A percentile compares a stretch with the other conserved stretches of the same genome.
Evolutionary conservation across 92 coral and sea anemone species (phyloP).

Genomic region (Scolanthus callimorphus): DNA sequence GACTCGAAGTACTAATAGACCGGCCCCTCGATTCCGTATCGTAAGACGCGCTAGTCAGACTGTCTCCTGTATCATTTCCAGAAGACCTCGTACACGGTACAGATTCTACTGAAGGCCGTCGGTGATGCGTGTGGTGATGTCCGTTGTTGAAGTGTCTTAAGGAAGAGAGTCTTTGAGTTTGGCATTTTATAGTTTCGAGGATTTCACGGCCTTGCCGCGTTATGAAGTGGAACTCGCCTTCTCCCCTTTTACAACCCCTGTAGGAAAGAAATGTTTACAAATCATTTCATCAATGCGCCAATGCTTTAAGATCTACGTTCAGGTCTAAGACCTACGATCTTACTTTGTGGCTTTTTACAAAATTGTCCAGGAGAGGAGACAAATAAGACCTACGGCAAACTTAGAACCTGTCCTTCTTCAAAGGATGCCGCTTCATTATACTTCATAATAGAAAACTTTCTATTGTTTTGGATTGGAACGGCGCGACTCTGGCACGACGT

Average conservation of each 20-base stretch:
- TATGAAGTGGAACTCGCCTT: constrained; percentile 88
- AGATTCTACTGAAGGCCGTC: constrained; percentile 68
- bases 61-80: constrained; percentile 76
- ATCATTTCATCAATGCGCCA: no score
- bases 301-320: no score
- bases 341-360: no score
- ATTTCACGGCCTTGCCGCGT: constrained; percentile 95
- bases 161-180: constrained; percentile 82
- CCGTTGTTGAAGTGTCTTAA: constrained; percentile 39
- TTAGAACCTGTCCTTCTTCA: no score
- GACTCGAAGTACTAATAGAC: constrained; percentile 60
- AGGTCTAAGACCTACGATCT: no score
- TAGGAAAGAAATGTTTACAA: no score
- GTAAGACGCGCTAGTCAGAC: constrained; percentile 74
- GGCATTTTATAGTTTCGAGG: constrained; percentile 83
- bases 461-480: no score
- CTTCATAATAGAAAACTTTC: no score
- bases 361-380: no score
- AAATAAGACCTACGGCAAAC: no score
- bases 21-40: constrained; percentile 58
- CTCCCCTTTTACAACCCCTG: constrained; percentile 84
- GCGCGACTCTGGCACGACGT: no score
- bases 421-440: no score
- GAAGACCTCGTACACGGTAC: constrained; percentile 80
- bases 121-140: neutral